Evolutionary conservation across 37 sponge, comb jelly and placozoan genomes (phyloP).

Genomic region (Lycopodina hypogea): DNA sequence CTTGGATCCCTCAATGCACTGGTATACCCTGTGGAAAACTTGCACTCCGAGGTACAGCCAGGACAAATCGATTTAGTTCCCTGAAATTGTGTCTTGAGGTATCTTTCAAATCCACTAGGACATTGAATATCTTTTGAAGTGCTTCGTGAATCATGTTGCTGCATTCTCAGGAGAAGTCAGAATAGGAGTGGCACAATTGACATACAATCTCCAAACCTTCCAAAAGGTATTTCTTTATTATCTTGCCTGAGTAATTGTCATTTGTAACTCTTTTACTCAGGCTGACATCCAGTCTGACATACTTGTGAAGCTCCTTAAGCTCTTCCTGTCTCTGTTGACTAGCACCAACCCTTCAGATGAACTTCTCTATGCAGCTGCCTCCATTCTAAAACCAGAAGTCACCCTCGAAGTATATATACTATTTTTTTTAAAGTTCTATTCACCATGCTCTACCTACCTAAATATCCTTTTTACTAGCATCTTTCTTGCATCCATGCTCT

Average conservation of each 20-base stretch:
- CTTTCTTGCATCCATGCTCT: too few relatives aligned
- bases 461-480: too few relatives aligned
- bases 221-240: constrained; percentile 12
- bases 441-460: neutral
- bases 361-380: constrained; percentile 36
- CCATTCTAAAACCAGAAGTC: constrained; percentile 18
- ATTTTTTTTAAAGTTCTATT: neutral
- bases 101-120: neutral
- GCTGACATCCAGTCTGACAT: neutral
- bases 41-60: constrained; percentile 7
- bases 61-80: neutral
- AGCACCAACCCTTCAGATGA: constrained; percentile 25
- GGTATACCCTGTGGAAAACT: constrained; percentile 13
- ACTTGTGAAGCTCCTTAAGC: neutral
- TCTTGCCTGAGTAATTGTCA: neutral
- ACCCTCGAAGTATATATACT: neutral
- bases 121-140: neutral
- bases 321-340: constrained; percentile 1
- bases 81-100: neutral
- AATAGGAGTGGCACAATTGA: constrained; percentile 12
- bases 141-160: neutral
- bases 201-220: constrained; percentile 8
- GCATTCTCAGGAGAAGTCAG: neutral
- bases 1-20: constrained; percentile 8
- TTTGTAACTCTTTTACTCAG: neutral